A percentile compares a stretch with the other conserved stretches of the same genome.
Conservation (phyloP, 1,140 invertebrate species). For the Panonychus citri region DNA sequence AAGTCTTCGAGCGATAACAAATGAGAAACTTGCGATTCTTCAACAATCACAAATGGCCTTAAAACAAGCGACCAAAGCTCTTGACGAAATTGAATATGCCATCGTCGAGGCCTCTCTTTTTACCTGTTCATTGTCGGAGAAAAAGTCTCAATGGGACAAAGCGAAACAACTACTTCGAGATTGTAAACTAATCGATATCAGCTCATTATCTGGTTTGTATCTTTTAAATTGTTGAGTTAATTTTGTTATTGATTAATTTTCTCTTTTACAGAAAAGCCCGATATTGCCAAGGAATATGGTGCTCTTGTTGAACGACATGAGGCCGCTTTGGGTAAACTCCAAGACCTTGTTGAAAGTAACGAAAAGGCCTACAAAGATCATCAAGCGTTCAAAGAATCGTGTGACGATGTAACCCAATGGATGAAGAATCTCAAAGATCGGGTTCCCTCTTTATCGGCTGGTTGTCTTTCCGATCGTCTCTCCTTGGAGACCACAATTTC, state of each 20-base stretch:
- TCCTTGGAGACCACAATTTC: conserved; percentile 64
- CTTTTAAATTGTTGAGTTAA: too few relatives aligned
- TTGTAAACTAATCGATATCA: conserved; percentile 2
- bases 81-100: conserved; percentile 45
- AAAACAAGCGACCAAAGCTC: conserved; percentile 53
- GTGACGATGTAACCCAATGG: conserved; percentile 63
- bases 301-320: background rate
- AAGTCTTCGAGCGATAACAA: background rate
- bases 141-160: conserved; percentile 54
- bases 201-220: background rate
- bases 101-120: conserved; percentile 45
- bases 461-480: conserved; percentile 56
- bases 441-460: conserved; percentile 48
- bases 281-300: background rate
- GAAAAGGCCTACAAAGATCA: conserved; percentile 70
- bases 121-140: conserved; percentile 57
- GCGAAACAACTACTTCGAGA: conserved; percentile 32
- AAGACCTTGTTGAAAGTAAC: conserved; percentile 19
- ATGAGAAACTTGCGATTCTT: background rate
- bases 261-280: too few relatives aligned
- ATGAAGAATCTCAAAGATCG: conserved; percentile 61
- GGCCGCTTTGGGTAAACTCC: background rate
- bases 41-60: conserved; percentile 62
- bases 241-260: too few relatives aligned
- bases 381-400: conserved; percentile 59